These are phyloP conservation scores for Glareola pratincola DNA, from an alignment of 2,113 vertebrate genomes.

Conservation along the genomic window DNA sequence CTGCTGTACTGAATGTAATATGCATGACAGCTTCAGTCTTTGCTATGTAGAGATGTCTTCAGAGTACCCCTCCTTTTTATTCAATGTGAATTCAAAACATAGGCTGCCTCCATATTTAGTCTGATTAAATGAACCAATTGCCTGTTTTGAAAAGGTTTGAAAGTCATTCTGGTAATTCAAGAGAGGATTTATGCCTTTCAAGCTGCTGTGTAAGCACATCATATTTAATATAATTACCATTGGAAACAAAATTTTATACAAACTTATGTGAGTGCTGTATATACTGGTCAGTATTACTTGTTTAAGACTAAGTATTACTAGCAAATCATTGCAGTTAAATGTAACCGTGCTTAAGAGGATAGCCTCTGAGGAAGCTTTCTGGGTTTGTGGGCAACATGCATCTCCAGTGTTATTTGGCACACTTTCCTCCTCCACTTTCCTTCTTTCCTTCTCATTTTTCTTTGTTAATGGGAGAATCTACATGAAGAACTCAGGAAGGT, in stretches of 20 bases:
- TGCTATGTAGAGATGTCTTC: neutral
- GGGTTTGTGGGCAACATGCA: neutral
- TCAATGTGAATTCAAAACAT: neutral
- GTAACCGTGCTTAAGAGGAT: neutral
- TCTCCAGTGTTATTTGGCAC: neutral
- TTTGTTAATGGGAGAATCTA: neutral
- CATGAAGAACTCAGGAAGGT: neutral
- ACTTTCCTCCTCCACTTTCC: neutral
- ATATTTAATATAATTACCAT: neutral
- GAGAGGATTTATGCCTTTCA: neutral
- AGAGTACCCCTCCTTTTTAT: neutral
- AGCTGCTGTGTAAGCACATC: neutral
- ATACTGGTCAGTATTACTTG: neutral
- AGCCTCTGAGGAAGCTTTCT: neutral
- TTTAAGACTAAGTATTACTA: neutral
- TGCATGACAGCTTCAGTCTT: neutral
- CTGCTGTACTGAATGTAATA: neutral
- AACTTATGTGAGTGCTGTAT: neutral
- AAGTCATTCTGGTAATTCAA: neutral
- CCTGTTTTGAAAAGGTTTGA: neutral
- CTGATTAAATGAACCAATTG: neutral
- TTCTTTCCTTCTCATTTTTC: neutral
- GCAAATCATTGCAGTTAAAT: neutral
- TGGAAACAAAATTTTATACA: neutral
- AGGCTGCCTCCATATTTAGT: neutral